Base-by-base conservation (phyloP, 2,888 invertebrate species). In the Pharmacophagus antenor region DNA sequence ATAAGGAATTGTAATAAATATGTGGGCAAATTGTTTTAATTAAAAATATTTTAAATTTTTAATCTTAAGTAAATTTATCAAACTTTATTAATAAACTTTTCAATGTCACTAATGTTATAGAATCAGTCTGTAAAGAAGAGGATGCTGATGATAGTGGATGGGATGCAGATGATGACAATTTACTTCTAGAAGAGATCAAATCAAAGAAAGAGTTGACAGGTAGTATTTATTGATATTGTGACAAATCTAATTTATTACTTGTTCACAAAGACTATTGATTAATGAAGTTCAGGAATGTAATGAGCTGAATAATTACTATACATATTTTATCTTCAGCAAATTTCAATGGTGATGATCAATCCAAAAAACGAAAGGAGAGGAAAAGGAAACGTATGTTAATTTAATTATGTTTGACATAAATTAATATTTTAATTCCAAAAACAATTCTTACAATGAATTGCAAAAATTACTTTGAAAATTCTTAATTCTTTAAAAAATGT, bases 121-220 rank as follows among this genome's bases (percentile, higher is more conserved):
- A 86, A 62, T 69, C 70, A 12, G 66, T 63, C 27, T 74, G 67
- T 58, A 72, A 73, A 62, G 74, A 76, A 15, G 69, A 68, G n/a
- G 72, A 68, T 2, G 66, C 57, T 22, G 70, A 74, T 62, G 80
- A 82, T n/a, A 76, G 72, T 54, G 70, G 71, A 46, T 88, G 89
- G 88, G 84, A 88, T 67, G 84, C 80, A 2, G 85, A 85, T 8
- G 89, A 88, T 69, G 83, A 85, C 57, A 82, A 85, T 62, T 55
- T 80, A 0, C 21, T 82, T 1, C 65, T 82, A n/a, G 71, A 66
- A 52, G 62, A 67, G 21, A 63, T 67, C 42, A 69, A 67, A 41
- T 53, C 60, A 15, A 64, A 56, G 27, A 58, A 61, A 41, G 49
- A 42, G 12, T 23, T 44, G 5, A 44, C 47, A 47, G 61, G 61